Evolutionary conservation across 30 jellyfish, hydroid and myxozoan species (phyloP), one percentile per base, ranked within the genome.

Genomic region (Mastigias papua): DNA sequence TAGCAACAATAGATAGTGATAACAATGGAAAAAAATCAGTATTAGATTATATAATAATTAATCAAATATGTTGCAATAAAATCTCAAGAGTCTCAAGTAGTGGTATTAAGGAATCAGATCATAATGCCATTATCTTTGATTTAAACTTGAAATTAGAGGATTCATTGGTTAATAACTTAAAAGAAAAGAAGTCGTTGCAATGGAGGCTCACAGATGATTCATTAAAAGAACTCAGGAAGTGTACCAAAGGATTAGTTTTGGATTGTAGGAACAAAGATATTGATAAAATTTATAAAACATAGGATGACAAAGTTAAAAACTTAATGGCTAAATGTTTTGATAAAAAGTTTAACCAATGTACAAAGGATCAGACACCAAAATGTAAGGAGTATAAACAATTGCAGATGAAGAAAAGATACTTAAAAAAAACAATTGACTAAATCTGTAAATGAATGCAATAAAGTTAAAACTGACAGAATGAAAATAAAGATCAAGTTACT

Each of bases 101-200:
- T 80, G 90, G 90, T 37, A 31, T 75, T 10, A 75, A 48, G 48
- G 86, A 75, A 75, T 75, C 86, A 23, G 90, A 80, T 65, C 90
- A 80, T 42, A 63, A 80, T 80, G 48, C 78, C n/a, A 80, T 80
- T 16, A 21, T 80, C 30, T 34, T 65, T 2, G 74, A 63, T 42
- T 62, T 80, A 1, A n/a, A n/a, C n/a, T n/a, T n/a, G n/a, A n/a
- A n/a, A 80, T 37, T 34, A 75, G 42, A 75, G 58, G 60, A 75
- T 51, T 51, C 60, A 34, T 15, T 48, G 54, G 77, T 34, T 34
- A 65, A 65, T 22, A 65, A 22, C 77, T 34, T 65, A 21, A 65
- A 65, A 65, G 34, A 34, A 34, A 65, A 65, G 48, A 65, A 65
- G 77, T 32, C 60, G 16, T 46, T 46, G 32, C 74, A 75, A 11